Percentiles rank a stretch among this genome's conserved stretches.
Conservation (phyloP, 2,113 vertebrate genomes). For the Crotalus helleri region DNA sequence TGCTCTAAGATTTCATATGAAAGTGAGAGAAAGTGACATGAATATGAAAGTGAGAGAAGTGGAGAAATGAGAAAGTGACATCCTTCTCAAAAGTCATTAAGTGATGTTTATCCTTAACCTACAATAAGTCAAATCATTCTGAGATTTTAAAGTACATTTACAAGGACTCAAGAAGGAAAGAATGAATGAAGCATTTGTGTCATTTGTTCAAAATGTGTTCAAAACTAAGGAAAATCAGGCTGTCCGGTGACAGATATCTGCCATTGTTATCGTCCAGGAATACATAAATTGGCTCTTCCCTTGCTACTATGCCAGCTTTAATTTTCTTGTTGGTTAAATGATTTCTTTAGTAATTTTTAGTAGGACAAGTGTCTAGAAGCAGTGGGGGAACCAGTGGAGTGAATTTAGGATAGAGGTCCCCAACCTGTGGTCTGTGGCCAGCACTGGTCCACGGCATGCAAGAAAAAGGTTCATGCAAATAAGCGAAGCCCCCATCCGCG, state of each 20-base stretch:
- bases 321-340: not conserved
- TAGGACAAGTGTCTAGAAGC: not conserved
- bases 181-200: not conserved
- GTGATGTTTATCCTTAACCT: conserved; percentile 25
- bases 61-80: not conserved
- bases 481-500: too few relatives aligned
- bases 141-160: conserved; percentile 10
- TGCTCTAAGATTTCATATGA: conserved; percentile 45
- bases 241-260: not conserved
- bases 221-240: not conserved
- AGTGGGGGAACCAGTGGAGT: not conserved
- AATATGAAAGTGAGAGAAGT: conserved; percentile 39
- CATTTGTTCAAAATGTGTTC: not conserved
- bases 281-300: not conserved
- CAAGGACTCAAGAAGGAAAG: not conserved
- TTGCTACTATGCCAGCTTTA: not conserved
- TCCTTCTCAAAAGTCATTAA: conserved; percentile 42
- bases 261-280: not conserved
- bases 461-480: too few relatives aligned
- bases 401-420: not conserved
- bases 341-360: not conserved
- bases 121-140: conserved; percentile 36
- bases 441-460: too few relatives aligned
- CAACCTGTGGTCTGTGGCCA: too few relatives aligned
- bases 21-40: conserved; percentile 17